Conservation (phyloP, 1,140 invertebrate species). For the Achroia grisella region DNA sequence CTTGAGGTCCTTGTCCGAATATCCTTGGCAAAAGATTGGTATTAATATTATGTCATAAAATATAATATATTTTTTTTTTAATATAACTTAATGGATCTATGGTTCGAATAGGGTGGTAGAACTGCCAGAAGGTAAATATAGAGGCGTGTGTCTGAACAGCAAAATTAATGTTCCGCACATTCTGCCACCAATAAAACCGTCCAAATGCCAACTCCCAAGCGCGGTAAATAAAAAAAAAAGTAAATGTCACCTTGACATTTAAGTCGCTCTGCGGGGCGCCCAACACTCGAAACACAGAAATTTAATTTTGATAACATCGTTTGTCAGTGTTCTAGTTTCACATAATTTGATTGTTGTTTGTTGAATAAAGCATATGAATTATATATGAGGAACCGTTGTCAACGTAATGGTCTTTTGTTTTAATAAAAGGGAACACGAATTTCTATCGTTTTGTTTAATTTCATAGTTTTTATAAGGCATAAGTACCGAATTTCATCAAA, state of each 20-base stretch:
- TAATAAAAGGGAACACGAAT: constrained; percentile 12
- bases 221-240: constrained; percentile 57
- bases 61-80: too few relatives aligned
- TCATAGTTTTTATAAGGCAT: too few relatives aligned
- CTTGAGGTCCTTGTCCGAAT: too few relatives aligned
- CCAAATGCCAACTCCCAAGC: constrained; percentile 52
- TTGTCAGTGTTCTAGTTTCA: constrained; percentile 13
- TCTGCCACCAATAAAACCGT: constrained; percentile 40
- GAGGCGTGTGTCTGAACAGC: constrained; percentile 21
- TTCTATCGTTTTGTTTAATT: too few relatives aligned
- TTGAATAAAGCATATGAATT: constrained; percentile 14
- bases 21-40: too few relatives aligned
- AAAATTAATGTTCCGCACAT: constrained; percentile 61
- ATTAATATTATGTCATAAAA: too few relatives aligned
- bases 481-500: too few relatives aligned
- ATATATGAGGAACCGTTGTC: constrained; percentile 4
- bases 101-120: too few relatives aligned
- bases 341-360: constrained; percentile 24
- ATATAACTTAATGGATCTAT: too few relatives aligned
- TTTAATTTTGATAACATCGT: constrained; percentile 24
- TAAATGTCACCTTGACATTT: constrained; percentile 57
- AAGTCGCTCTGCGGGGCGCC: not conserved
- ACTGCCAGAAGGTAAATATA: not conserved
- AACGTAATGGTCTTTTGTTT: constrained; percentile 16
- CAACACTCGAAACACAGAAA: constrained; percentile 14